Evolutionary conservation across 2,113 vertebrate species (phyloP), one percentile per base, ranked within the genome.

Genomic region (Tauraco erythrolophus): DNA sequence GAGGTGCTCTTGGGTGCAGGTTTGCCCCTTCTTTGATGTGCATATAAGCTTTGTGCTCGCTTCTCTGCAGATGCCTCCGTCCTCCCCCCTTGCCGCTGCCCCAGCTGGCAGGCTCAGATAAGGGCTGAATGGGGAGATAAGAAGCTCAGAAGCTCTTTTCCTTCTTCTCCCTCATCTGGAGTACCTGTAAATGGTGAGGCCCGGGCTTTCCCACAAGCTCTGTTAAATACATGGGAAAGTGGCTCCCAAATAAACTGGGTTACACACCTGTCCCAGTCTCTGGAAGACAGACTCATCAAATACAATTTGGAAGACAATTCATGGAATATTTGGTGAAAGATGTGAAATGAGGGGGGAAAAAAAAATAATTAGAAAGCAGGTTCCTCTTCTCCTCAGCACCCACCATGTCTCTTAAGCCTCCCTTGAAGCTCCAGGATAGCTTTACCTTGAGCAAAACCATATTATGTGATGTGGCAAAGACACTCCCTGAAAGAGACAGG

Each of bases 41-140:
- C 45, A 21, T 0, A 7, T 21, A 33, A 9, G 21, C 23, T 37
- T 24, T 21, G n/a, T 45, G 53, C 69, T 62, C 6, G 1, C 45
- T 48, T 54, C 61, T 54, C n/a, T 0, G 3, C 2, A 19, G 69
- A 25, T 0, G 0, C 5, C 18, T 23, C 13, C 35, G 4, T 4
- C 14, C 57, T 19, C 33, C 31, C 35, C 45, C 22, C 33, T 66
- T 10, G 31, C 45, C 3, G 1, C 51, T 0, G 1, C 76, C 33
- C 58, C 41, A 48, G 83, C 95, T 94, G 94, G 61, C 71, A 3
- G 66, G 43, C 87, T 35, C 45, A 22, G 93, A 94, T 96, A 93
- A 94, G 60, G 35, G 84, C 54, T 79, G 65, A 7, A 2, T 3
- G 53, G 18, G 31, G 43, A 92, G 96, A 96, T 95, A 95, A 96